Evolutionary conservation across 2,888 invertebrate species (phyloP).

Genomic region (Eudasyphora cyanicolor): DNA sequence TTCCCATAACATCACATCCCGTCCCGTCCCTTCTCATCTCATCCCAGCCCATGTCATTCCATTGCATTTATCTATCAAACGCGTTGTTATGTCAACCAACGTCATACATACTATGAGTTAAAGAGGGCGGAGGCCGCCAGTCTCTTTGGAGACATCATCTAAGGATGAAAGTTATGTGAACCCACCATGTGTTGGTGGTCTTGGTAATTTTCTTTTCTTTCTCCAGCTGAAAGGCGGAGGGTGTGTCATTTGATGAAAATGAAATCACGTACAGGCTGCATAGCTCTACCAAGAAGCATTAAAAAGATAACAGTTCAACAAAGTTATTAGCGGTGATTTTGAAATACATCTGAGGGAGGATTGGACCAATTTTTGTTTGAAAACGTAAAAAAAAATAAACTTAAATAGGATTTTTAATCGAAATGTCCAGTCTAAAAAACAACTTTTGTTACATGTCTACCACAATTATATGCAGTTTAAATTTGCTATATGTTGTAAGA

Average conservation of each 20-base stretch:
- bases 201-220: not conserved
- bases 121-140: not conserved
- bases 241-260: constrained; percentile 14
- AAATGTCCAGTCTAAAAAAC: too few species aligned
- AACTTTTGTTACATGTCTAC: too few species aligned
- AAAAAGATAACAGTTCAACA: not conserved
- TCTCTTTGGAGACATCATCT: not conserved
- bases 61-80: not conserved
- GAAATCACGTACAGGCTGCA: not conserved
- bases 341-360: too few species aligned
- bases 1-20: not conserved
- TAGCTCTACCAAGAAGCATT: not conserved
- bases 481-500: too few species aligned
- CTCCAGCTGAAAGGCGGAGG: not conserved
- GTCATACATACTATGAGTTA: not conserved
- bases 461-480: too few species aligned
- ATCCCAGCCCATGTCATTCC: not conserved
- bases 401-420: too few species aligned
- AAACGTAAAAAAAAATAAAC: too few species aligned
- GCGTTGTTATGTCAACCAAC: constrained; percentile 5
- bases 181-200: constrained; percentile 3
- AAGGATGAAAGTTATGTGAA: constrained; percentile 34
- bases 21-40: not conserved
- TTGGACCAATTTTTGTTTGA: too few species aligned
- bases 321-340: constrained; percentile 11